A percentile compares a stretch with the other conserved stretches of the same genome.
These are phyloP conservation scores for Sminthurinus signatus DNA, from an alignment of 1,140 invertebrate species.

Conservation along the genomic window DNA sequence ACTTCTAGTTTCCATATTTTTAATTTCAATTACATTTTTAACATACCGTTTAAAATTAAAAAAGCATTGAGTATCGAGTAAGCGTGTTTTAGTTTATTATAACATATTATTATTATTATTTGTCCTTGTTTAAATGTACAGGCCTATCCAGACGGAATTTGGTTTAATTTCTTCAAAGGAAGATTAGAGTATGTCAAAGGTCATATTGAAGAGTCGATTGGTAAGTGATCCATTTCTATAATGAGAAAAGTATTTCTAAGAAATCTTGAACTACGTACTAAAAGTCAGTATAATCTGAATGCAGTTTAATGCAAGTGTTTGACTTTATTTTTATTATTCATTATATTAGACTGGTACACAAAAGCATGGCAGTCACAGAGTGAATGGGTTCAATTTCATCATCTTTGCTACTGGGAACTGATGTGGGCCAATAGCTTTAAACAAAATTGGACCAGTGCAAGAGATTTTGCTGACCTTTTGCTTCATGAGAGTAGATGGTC, in stretches of 20 bases:
- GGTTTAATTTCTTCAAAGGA: conserved; percentile 88
- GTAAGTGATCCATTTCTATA: no score
- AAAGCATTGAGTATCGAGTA: no score
- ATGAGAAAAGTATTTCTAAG: no score
- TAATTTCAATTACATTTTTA: no score
- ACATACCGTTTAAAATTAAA: no score
- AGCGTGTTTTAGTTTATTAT: no score
- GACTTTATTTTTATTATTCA: no score
- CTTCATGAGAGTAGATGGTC: conserved; percentile 83
- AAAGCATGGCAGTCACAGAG: conserved; percentile 76
- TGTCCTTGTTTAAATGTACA: conserved; percentile 41
- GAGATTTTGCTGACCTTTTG: conserved; percentile 65
- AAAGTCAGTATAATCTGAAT: background rate
- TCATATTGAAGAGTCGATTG: conserved; percentile 62
- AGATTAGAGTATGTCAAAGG: conserved; percentile 75
- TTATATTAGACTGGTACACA: conserved; percentile 68
- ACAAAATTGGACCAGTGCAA: conserved; percentile 46
- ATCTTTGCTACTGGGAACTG: conserved; percentile 92
- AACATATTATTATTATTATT: no score
- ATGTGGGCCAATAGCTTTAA: conserved; percentile 75
- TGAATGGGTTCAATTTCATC: conserved; percentile 89
- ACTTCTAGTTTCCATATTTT: conserved; percentile 10
- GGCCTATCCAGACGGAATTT: conserved; percentile 74
- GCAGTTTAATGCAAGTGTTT: no score
- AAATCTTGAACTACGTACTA: background rate